Percentiles rank a stretch among this genome's conserved stretches.
Conservation (phyloP, 2,888 invertebrate genomes). For the Thyatira batis region DNA sequence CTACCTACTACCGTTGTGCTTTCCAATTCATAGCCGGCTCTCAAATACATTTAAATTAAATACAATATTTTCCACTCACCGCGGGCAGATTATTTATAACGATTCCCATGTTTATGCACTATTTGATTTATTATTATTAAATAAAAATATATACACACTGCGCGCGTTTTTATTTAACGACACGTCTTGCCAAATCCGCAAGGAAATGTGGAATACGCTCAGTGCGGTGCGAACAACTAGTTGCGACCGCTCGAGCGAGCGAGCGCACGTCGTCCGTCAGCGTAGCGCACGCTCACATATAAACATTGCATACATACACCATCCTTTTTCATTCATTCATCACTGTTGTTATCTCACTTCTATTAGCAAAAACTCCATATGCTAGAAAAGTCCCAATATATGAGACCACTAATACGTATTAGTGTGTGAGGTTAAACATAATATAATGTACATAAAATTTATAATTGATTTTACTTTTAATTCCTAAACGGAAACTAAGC, state of each 20-base stretch:
- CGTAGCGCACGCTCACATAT: constrained; percentile 52
- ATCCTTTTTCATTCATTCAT: constrained; percentile 71
- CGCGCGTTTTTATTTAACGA: constrained; percentile 42
- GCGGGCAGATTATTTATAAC: constrained; percentile 69
- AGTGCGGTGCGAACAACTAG: constrained; percentile 22
- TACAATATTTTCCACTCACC: constrained; percentile 51
- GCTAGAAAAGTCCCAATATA: constrained; percentile 39
- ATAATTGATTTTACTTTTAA: background rate
- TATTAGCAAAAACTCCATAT: constrained; percentile 23
- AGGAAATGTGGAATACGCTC: constrained; percentile 69
- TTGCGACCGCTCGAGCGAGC: constrained; percentile 9
- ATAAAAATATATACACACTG: constrained; percentile 43
- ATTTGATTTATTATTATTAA: constrained; percentile 25
- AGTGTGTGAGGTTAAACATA: background rate
- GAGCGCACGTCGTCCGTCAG: constrained; percentile 44
- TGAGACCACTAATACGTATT: background rate
- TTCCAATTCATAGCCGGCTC: constrained; percentile 71
- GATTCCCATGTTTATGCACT: constrained; percentile 67
- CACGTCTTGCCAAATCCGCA: constrained; percentile 70
- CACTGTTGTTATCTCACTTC: constrained; percentile 65
- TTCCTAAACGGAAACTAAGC: background rate
- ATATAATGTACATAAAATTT: background rate
- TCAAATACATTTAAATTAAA: constrained; percentile 21
- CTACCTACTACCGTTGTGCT: constrained; percentile 65
- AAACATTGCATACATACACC: constrained; percentile 33